Percentiles rank a stretch among this genome's conserved stretches.
Conservation (phyloP, 1,140 invertebrate species). For the Luehdorfia chinensis region DNA sequence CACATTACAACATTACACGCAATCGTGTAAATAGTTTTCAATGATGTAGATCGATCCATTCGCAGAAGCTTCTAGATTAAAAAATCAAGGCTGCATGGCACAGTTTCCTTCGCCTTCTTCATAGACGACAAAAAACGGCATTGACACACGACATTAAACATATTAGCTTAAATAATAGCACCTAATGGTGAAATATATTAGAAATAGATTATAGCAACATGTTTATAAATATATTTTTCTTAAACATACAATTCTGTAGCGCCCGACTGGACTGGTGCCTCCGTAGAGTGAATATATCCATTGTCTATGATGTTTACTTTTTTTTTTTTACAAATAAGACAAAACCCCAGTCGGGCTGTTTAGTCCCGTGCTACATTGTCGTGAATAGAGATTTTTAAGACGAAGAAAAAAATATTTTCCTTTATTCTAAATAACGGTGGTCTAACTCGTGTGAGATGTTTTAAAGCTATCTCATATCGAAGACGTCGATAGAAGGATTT, state of each 20-base stretch:
- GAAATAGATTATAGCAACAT: conserved; percentile 48
- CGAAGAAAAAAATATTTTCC: conserved; percentile 25
- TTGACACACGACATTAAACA: neutral
- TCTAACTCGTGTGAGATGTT: conserved; percentile 63
- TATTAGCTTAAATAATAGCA: conserved; percentile 45
- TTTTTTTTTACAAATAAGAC: neutral
- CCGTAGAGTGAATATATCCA: no score
- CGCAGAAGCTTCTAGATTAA: conserved; percentile 7
- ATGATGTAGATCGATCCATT: neutral
- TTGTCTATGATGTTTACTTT: conserved; percentile 1
- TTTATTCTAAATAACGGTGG: conserved; percentile 65
- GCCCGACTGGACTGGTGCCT: no score
- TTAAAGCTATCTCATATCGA: conserved; percentile 61
- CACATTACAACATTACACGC: no score
- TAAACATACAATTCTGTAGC: conserved; percentile 25
- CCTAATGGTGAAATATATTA: conserved; percentile 51
- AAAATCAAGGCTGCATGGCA: no score
- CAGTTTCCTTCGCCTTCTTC: no score
- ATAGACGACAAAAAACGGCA: neutral
- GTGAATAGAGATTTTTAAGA: conserved; percentile 28
- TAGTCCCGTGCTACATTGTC: no score
- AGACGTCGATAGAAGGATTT: no score
- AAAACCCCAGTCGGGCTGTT: neutral
- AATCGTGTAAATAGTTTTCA: no score
- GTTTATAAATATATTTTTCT: conserved; percentile 44